Conservation (phyloP, 2,113 vertebrate genomes). For the Rhea pennata region DNA sequence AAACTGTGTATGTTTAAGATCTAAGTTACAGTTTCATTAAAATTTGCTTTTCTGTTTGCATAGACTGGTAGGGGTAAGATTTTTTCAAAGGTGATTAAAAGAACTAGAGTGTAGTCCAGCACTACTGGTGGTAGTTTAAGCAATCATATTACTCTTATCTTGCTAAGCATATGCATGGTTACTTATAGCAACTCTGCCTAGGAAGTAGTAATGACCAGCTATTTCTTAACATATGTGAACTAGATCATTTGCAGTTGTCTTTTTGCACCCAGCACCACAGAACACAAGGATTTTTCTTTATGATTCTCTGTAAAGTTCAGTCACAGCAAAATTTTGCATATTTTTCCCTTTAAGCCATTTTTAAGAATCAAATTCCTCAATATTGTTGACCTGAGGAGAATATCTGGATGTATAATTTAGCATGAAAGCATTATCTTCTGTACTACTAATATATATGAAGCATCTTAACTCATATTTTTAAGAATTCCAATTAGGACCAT, state of each 20-base stretch:
- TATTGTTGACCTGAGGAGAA: background rate
- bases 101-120: background rate
- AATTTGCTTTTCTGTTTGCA: background rate
- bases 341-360: background rate
- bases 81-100: background rate
- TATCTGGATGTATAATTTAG: background rate
- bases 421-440: background rate
- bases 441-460: background rate
- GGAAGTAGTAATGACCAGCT: background rate
- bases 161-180: background rate
- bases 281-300: background rate
- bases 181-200: background rate
- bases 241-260: background rate
- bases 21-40: background rate
- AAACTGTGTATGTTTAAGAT: background rate
- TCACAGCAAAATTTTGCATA: fast-evolving
- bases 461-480: background rate
- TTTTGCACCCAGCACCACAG: background rate
- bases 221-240: background rate
- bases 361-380: background rate
- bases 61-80: background rate
- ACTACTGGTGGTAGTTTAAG: background rate
- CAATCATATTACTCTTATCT: fast-evolving
- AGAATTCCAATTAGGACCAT: background rate
- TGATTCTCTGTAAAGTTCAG: background rate